A percentile compares a stretch with the other conserved stretches of the same genome.
These are phyloP conservation scores for Hypolimnas misippus DNA, from an alignment of 2,888 invertebrate species.

Conservation along the genomic window DNA sequence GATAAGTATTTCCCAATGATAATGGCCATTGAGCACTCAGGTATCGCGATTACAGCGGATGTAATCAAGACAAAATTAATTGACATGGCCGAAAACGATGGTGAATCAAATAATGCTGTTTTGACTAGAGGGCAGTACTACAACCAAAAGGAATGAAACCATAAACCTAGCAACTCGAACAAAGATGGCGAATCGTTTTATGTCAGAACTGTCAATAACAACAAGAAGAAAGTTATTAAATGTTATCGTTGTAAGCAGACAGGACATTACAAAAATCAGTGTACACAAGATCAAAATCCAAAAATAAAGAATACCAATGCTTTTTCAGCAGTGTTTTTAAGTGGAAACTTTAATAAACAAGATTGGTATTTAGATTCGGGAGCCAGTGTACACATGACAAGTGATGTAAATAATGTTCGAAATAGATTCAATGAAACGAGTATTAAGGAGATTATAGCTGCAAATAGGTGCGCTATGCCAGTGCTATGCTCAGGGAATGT, in stretches of 20 bases:
- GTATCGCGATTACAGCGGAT: slow-evolving; percentile 38
- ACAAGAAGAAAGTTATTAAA: slow-evolving; percentile 5
- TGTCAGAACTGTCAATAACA: background rate
- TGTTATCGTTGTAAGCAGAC: slow-evolving; percentile 37
- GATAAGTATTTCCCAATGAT: slow-evolving; percentile 44
- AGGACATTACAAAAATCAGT: slow-evolving; percentile 33
- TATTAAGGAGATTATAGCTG: background rate
- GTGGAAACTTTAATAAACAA: background rate
- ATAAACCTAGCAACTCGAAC: too few species aligned
- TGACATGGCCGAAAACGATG: background rate
- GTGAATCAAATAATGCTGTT: background rate
- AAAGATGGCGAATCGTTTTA: background rate
- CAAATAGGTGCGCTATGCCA: background rate
- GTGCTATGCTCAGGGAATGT: background rate
- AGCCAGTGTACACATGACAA: background rate
- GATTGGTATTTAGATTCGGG: slow-evolving; percentile 5
- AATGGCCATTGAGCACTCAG: slow-evolving; percentile 44
- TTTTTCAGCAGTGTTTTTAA: slow-evolving; percentile 41
- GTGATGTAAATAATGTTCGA: background rate
- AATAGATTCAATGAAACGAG: background rate
- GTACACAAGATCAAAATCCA: background rate
- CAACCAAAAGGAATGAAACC: background rate
- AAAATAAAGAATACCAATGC: slow-evolving; percentile 33
- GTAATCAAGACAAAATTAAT: background rate
- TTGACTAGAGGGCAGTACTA: background rate